Evolutionary conservation across 2,113 vertebrate species (phyloP).

Genomic region (Heterochromis multidens): DNA sequence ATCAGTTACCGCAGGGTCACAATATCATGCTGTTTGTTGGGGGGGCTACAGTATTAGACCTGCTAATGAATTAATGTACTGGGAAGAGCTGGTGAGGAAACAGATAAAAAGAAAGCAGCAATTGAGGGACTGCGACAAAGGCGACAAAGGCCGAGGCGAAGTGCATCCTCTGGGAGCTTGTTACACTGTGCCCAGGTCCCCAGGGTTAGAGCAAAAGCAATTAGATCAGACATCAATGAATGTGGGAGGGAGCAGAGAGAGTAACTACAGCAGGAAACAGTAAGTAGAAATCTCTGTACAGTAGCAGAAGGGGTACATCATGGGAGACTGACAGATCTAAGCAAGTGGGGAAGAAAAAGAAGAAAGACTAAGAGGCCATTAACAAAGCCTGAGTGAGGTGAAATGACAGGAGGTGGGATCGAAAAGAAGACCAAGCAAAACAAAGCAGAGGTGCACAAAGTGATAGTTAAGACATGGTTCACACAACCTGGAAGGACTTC

Average conservation of each 20-base stretch:
- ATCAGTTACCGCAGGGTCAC: slow-evolving; percentile 8
- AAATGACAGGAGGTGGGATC: not conserved
- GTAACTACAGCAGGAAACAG: slow-evolving; percentile 18
- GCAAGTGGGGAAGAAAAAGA: not conserved
- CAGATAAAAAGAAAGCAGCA: slow-evolving; percentile 72
- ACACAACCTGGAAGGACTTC: slow-evolving; percentile 36
- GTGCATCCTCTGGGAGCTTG: slow-evolving; percentile 83
- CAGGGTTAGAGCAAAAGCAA: slow-evolving; percentile 78
- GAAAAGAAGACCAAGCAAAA: not conserved
- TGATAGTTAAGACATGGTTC: not conserved
- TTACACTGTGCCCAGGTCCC: slow-evolving; percentile 81
- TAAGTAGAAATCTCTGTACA: slow-evolving; percentile 30
- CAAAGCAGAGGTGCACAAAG: not conserved
- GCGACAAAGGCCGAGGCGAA: slow-evolving; percentile 5
- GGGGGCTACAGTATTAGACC: slow-evolving; percentile 74
- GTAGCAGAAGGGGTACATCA: not conserved
- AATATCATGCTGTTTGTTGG: slow-evolving; percentile 37
- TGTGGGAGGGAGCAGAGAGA: slow-evolving; percentile 45
- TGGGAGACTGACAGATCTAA: not conserved
- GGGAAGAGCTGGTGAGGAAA: slow-evolving; percentile 75
- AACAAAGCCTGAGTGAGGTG: not conserved
- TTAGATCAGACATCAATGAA: slow-evolving; percentile 79
- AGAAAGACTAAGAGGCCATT: not conserved
- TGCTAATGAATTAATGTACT: slow-evolving; percentile 68
- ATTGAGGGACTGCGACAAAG: slow-evolving; percentile 21